Conservation (phyloP, 2,888 invertebrate species). For the Catocala sponsa region DNA sequence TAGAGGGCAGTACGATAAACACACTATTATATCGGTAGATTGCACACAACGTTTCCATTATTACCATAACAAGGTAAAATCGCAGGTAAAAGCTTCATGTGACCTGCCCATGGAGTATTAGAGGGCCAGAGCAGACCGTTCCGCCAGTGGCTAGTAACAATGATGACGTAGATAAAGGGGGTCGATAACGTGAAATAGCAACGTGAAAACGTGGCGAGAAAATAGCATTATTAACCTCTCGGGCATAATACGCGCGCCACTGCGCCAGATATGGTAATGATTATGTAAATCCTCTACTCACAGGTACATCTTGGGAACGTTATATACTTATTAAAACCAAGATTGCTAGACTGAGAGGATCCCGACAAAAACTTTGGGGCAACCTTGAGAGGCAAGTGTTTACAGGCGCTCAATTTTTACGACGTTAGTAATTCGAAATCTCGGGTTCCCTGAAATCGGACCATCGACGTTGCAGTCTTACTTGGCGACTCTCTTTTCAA, state of each 20-base stretch:
- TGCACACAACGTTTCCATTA: constrained; percentile 31
- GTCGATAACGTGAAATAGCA: constrained; percentile 86
- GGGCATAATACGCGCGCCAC: constrained; percentile 87
- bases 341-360: constrained; percentile 81
- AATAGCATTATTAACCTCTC: constrained; percentile 88
- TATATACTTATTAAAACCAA: constrained; percentile 88
- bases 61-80: constrained; percentile 40
- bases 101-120: constrained; percentile 51
- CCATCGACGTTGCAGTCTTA: constrained; percentile 79
- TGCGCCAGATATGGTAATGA: constrained; percentile 88
- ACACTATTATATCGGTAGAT: constrained; percentile 28
- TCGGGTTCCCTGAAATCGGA: constrained; percentile 83
- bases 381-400: constrained; percentile 71
- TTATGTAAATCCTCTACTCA: constrained; percentile 87
- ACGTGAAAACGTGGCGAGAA: constrained; percentile 88
- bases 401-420: constrained; percentile 81
- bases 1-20: constrained; percentile 37
- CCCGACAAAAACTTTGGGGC: constrained; percentile 78
- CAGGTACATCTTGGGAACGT: constrained; percentile 86
- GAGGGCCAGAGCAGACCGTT: constrained; percentile 72
- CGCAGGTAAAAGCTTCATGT: constrained; percentile 32
- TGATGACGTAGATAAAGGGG: constrained; percentile 85
- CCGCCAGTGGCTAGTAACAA: constrained; percentile 84
- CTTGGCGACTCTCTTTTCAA: constrained; percentile 87
- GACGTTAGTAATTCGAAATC: constrained; percentile 80